phyloP scores from a whole-genome alignment of 2,797 vertebrate genomes.

The Parambassis ranga region DNA sequence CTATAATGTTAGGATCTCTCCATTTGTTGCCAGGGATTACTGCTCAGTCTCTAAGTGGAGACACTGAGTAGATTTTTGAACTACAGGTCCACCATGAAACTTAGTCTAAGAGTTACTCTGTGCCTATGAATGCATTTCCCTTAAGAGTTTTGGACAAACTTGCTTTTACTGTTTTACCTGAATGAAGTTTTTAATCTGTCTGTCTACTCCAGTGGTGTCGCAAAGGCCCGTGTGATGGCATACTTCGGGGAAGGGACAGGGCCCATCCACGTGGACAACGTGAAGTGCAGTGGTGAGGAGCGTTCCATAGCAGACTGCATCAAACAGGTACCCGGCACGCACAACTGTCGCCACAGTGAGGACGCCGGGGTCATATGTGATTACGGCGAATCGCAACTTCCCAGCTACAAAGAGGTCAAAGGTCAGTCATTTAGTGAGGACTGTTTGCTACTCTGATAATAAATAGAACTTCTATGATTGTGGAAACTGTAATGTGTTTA shows the following conservation, averaged over 20 bases:
- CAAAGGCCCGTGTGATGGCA: constrained; percentile 93
- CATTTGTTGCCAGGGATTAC: not conserved
- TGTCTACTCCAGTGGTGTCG: constrained; percentile 79
- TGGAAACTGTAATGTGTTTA: constrained; percentile 28
- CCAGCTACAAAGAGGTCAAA: constrained; percentile 64
- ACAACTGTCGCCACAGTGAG: constrained; percentile 97
- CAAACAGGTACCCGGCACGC: constrained; percentile 88
- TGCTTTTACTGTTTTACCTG: too few species aligned
- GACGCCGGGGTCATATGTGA: constrained; percentile 96
- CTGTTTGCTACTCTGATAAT: not conserved
- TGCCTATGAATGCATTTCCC: too few species aligned
- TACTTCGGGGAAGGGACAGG: constrained; percentile 96
- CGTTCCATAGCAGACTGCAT: constrained; percentile 89
- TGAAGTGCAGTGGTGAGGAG: constrained; percentile 90
- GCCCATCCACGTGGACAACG: constrained; percentile 92
- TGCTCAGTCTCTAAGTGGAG: not conserved
- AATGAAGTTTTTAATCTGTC: not conserved
- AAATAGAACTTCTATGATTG: not conserved
- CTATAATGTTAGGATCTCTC: not conserved
- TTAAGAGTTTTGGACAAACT: too few species aligned
- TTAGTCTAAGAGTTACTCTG: too few species aligned
- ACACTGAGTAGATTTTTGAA: not conserved
- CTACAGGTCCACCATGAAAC: not conserved
- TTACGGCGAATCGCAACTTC: constrained; percentile 79
- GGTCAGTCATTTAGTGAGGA: constrained; percentile 54